Percentiles rank a stretch among this genome's conserved stretches.
Evolutionary conservation across 1,140 invertebrate species (phyloP).

Genomic region (Antheraea mylitta): DNA sequence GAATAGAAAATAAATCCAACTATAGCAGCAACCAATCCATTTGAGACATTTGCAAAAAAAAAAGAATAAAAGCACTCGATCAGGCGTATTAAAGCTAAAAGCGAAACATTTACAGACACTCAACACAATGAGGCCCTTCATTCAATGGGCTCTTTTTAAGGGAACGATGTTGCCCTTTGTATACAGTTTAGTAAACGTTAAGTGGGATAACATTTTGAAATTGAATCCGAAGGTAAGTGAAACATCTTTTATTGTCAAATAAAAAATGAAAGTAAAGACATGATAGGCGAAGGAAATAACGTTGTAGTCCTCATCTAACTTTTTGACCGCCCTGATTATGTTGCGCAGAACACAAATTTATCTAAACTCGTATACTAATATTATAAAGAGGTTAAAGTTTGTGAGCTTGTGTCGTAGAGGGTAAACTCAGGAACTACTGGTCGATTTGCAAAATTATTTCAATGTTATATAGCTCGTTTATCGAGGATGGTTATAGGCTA

Average conservation of each 20-base stretch:
- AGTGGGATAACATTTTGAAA: background rate
- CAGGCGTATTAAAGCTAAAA: conserved; percentile 34
- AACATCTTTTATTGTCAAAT: background rate
- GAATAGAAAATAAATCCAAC: background rate
- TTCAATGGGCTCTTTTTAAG: conserved; percentile 5
- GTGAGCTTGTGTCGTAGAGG: no score
- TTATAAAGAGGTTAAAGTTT: no score
- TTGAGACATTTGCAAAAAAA: conserved; percentile 7
- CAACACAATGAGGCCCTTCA: conserved; percentile 15
- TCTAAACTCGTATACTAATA: no score
- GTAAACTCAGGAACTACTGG: no score
- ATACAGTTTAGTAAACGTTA: conserved; percentile 1
- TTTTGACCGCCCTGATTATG: no score
- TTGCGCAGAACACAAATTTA: no score
- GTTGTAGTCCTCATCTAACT: no score
- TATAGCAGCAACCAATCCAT: background rate
- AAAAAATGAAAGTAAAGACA: no score
- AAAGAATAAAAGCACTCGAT: conserved; percentile 23
- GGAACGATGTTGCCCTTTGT: background rate
- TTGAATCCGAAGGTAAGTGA: background rate
- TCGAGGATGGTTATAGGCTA: no score
- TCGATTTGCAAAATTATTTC: no score
- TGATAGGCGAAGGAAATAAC: no score
- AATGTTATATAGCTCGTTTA: no score
- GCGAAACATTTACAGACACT: conserved; percentile 23